Evolutionary conservation across 2,113 vertebrate species (phyloP).

Genomic region (Trematomus loennbergii): DNA sequence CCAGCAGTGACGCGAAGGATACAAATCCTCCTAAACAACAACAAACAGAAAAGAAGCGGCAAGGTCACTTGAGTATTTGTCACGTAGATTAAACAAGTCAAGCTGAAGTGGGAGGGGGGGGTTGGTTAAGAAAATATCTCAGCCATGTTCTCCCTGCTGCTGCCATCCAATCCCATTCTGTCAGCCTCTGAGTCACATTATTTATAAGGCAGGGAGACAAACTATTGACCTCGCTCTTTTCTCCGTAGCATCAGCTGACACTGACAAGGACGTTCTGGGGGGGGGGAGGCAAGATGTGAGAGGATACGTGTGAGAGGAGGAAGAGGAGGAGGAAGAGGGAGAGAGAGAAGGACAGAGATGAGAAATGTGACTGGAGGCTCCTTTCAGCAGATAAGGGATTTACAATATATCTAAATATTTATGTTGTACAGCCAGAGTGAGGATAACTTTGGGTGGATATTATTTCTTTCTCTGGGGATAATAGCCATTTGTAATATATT

Average conservation of each 20-base stretch:
- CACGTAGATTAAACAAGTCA: constrained; percentile 66
- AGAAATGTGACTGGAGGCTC: constrained; percentile 15
- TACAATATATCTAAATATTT: constrained; percentile 23
- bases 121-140: constrained; percentile 63
- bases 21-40: constrained; percentile 44
- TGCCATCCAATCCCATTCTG: constrained; percentile 69
- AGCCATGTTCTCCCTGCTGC: constrained; percentile 45
- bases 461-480: no score
- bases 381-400: constrained; percentile 22
- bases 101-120: neutral
- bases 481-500: no score
- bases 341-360: constrained; percentile 16
- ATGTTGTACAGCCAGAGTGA: constrained; percentile 5
- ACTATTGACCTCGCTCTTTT: constrained; percentile 78
- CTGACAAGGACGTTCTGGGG: constrained; percentile 71
- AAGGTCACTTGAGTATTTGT: constrained; percentile 68
- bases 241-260: constrained; percentile 63
- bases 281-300: constrained; percentile 46
- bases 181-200: constrained; percentile 77
- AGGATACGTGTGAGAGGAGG: neutral
- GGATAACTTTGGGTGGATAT: constrained; percentile 2
- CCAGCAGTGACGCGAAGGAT: constrained; percentile 50
- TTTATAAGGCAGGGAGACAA: constrained; percentile 80
- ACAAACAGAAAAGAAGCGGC: constrained; percentile 52
- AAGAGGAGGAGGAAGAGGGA: constrained; percentile 7